Base-by-base conservation (phyloP, 2,113 vertebrate species). In the Cyprichromis sp. region DNA sequence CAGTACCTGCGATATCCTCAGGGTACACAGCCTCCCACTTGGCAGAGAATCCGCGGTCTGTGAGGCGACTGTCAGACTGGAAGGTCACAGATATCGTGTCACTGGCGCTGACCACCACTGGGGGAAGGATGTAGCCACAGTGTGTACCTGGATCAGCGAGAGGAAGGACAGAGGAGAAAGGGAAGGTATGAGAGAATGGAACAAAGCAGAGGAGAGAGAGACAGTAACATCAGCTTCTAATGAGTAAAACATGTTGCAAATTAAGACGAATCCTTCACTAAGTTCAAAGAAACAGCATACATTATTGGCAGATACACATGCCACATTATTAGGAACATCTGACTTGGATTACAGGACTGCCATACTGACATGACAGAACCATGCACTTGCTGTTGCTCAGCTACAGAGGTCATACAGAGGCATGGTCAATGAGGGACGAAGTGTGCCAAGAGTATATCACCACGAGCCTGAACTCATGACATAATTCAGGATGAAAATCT, bases 1-100 rank as follows among this genome's bases (percentile, higher is more conserved):
- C 38, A 26, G 91, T 94, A 96, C 97, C 96, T 92, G 92, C 71
- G 45, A 97, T 95, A 86, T 97, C 96, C 82, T 97, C 95, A 24
- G 95, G 95, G 84, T 96, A 94, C 66, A 96, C 96, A 11, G 95
- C 96, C 85, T 97, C 95, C 96, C 96, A 97, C 81, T 82, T 95
- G 73, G 94, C 95, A 47, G 94, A 94, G 91, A 97, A 97, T 14
- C 96, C 96, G 19, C 89, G 86, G 90, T 97, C 96, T 61, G 95
- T 90, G 87, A 96, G 95, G 12, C 91, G 91, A 57, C 88, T 21
- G 83, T 96, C 96, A 14, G 96, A 96, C 85, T 93, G 93, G 91
- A 97, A 97, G 81, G 83, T 94, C 84, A 97, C 87, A 79, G 81
- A 92, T 61, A 97, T 84, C n/a, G 86, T 91, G 90, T 96, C 91